Conservation (phyloP, 2,888 invertebrate species). For the Amblyteles armatorius region DNA sequence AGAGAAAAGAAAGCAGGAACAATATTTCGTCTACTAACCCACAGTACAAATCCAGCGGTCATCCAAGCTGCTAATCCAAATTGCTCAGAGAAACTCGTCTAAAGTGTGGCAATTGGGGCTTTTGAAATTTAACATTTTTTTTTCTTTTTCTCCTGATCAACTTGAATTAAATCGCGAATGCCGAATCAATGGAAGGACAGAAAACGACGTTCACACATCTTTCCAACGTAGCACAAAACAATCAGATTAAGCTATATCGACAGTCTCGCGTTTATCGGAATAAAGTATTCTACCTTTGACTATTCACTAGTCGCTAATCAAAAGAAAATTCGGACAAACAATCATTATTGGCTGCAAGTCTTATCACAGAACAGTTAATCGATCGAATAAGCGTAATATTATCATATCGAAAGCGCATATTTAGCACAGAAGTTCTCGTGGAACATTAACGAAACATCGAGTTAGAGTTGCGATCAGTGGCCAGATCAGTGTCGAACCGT, state of each 20-base stretch:
- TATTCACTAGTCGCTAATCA: conserved; percentile 25
- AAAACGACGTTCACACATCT: conserved; percentile 80
- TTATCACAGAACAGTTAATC: conserved; percentile 56
- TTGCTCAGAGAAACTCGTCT: conserved; percentile 58
- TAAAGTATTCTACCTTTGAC: conserved; percentile 43
- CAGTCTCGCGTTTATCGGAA: conserved; percentile 20
- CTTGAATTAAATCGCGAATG: conserved; percentile 38
- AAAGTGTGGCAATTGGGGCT: conserved; percentile 15
- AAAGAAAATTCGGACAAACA: conserved; percentile 42
- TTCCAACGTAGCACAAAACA: conserved; percentile 77
- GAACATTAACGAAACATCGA: conserved; percentile 3
- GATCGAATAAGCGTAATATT: conserved; percentile 48
- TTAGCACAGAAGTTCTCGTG: conserved; percentile 22
- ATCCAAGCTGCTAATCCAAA: conserved; percentile 74
- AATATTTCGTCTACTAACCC: conserved; percentile 74
- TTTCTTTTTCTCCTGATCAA: conserved; percentile 7
- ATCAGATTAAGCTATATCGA: conserved; percentile 40
- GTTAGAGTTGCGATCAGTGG: background rate
- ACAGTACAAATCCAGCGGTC: conserved; percentile 73
- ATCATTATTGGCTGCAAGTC: conserved; percentile 54
- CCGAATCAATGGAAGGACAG: conserved; percentile 47
- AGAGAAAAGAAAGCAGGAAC: conserved; percentile 50
- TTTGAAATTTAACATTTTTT: conserved; percentile 30
- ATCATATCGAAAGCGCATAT: conserved; percentile 8
- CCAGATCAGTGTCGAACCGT: background rate